Base-by-base conservation (phyloP, 1,140 invertebrate species). In the Euura saliciscinereae region DNA sequence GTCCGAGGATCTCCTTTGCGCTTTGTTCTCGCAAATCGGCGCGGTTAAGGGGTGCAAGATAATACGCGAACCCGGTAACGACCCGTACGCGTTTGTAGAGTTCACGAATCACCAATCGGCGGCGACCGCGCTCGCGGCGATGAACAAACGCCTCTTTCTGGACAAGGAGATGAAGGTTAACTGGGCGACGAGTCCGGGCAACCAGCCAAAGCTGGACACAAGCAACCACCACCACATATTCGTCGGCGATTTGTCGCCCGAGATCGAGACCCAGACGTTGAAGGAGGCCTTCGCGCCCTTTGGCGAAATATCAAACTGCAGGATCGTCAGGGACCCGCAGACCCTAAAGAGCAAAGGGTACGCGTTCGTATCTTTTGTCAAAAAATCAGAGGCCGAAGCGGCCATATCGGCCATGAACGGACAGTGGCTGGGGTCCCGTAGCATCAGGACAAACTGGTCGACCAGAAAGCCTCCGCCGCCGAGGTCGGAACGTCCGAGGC, bases 121-220 rank as follows among this genome's bases (percentile, higher is more conserved):
- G 78, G 92, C 96, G 70, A 97, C 97, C 73, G 98, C 98, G 65
- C 89, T 99, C 80, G 94, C 95, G 83, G 96, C 97, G 83, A 99
- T 99, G 98, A 99, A 99, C 90, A 97, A 97, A 88, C 93, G 97
- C 79, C 90, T 93, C 77, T 97, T 98, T 88, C 91, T 99, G 78
- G 96, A 98, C 73, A 97, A 97, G 91, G 98, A 99, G 90, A 99
- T 99, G 95, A 99, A 99, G 92, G 98, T 98, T 76, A 99, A 97
- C 91, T 99, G 98, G 98, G 98, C 95, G 83, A 98, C 94, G 76
- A 97, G 97, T 87, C 97, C 98, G 75, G 97, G 97, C 75, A 98
- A 97, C 89, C 96, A 97, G 87, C 96, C 96, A 71, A 99, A 99
- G 91, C 95, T 96, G 87, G 98, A 99, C 89, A 99, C 98, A 43